Evolutionary conservation across 2,797 vertebrate genomes (phyloP), one percentile per base, ranked within the genome.

Genomic region (Mionectes olivaceus): DNA sequence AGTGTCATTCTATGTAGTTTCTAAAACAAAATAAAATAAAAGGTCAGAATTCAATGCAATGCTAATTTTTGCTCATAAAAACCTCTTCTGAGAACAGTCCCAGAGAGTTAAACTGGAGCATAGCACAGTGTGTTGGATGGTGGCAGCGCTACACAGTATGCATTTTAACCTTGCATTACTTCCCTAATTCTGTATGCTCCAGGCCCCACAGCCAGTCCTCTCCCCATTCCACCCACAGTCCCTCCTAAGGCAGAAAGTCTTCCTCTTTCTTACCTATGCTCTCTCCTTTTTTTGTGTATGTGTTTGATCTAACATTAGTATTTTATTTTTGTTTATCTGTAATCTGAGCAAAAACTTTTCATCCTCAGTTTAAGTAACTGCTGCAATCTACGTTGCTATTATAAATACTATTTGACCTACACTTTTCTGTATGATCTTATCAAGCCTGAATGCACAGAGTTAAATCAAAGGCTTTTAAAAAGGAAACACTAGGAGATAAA

Each of bases 391-490:
- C 39, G 46, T 41, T 76, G 19, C 5, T 79, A 11, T 56, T 71
- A 44, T 44, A 65, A 84, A 43, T 73, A n/a, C 17, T 69, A 19
- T 69, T 91, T 79, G 52, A 65, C 7, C 24, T 65, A n/a, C 16
- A 46, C 13, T 89, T 73, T 92, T 73, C 59, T 65, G 17, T 28
- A 55, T 2, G 7, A 82, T 61, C 59, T 82, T 91, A 67, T 65
- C 2, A 2, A 82, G 30, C 47, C 23, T 69, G 67, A 82, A 89
- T 52, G 52, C 59, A 84, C 2, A 18, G 27, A 87, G 44, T 91
- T 92, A 85, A 89, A 87, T 79, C 59, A 95, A 89, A 94, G 39
- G 22, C 19, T 76, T 92, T 89, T 73, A 37, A 68, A 73, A 84
- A 47, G 17, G 55, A 83, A 92, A 70, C 28, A 53, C 43, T 35